Base-by-base conservation (phyloP, 2,113 vertebrate species). In the Seriola quinqueradiata region DNA sequence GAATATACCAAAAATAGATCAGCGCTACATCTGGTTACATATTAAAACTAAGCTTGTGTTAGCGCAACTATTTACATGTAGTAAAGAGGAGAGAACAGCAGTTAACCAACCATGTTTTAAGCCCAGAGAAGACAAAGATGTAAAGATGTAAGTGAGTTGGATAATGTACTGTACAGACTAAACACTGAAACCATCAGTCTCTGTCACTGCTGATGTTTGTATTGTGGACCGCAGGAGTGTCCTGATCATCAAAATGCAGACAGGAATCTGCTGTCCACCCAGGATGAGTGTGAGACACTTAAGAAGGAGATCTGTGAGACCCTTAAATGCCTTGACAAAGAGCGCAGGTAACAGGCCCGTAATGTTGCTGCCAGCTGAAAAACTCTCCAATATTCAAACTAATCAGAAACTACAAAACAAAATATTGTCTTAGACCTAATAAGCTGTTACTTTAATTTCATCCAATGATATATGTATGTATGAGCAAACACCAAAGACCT, bases 221-320 rank as follows among this genome's bases (percentile, higher is more conserved):
- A 3, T 23, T 23, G 66, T 73, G 44, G 2, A 23, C 8, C 0
- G 0, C 60, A 91, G 91, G 82, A 52, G 34, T 60, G 25, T 82
- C 38, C 75, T n/a, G 75, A 76, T 68, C 61, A 54, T 79, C 14
- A 65, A 13, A 54, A 88, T 5, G 7, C 70, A 44, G 65, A 32
- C 36, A 75, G 75, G 40, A 73, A 3, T 75, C 68, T 87, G 65
- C 16, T 23, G 58, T 59, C 57, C 34, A 71, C 63, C 54, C 81
- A 83, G 54, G 76, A 87, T 12, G 81, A 92, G 66, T 86, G 76
- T 13, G 81, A 92, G 79, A 70, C 36, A 7, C 82, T 93, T 2
- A 89, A 85, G 65, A 71, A 57, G 14, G 88, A 94, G 77, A 87
- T 94, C 32, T 92, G 90, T 79, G 87, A 91, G 58, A 85, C 86